These are phyloP conservation scores for Eulithis prunata DNA, from an alignment of 2,888 invertebrate genomes.

Conservation along the genomic window DNA sequence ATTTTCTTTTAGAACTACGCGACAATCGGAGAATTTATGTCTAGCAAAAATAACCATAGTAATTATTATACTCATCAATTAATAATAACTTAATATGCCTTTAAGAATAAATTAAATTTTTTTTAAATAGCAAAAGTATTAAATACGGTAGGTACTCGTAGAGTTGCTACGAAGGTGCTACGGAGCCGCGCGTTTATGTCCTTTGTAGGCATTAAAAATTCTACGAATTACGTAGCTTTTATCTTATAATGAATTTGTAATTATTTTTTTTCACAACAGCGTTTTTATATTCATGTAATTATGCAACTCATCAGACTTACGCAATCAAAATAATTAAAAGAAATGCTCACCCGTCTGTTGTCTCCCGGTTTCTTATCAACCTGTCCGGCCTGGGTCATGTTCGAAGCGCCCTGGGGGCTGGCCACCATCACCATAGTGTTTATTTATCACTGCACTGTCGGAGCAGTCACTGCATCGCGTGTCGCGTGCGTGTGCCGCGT, in stretches of 20 bases:
- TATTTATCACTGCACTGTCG: slow-evolving; percentile 35
- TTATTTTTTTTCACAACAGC: no score
- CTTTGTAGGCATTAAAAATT: slow-evolving; percentile 35
- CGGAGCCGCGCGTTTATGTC: slow-evolving; percentile 57
- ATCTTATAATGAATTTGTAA: not conserved
- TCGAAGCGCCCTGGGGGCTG: slow-evolving; percentile 63
- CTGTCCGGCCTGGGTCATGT: slow-evolving; percentile 59
- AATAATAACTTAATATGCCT: no score
- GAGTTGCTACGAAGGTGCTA: slow-evolving; percentile 30
- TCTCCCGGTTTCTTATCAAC: slow-evolving; percentile 70
- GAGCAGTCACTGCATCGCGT: slow-evolving; percentile 55
- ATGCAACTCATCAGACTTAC: slow-evolving; percentile 34
- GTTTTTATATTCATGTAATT: slow-evolving; percentile 16
- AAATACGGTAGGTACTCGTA: slow-evolving; percentile 10
- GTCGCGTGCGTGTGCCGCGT: slow-evolving; percentile 49
- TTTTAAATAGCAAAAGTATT: not conserved
- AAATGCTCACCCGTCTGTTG: slow-evolving; percentile 72
- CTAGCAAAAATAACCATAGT: no score
- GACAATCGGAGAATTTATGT: no score
- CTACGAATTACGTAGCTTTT: not conserved
- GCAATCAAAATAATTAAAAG: slow-evolving; percentile 22
- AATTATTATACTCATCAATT: no score
- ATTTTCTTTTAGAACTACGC: no score
- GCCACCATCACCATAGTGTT: slow-evolving; percentile 73
- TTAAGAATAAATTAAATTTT: no score